Conservation (phyloP, 2,888 invertebrate genomes). For the Drosophila leonis region DNA sequence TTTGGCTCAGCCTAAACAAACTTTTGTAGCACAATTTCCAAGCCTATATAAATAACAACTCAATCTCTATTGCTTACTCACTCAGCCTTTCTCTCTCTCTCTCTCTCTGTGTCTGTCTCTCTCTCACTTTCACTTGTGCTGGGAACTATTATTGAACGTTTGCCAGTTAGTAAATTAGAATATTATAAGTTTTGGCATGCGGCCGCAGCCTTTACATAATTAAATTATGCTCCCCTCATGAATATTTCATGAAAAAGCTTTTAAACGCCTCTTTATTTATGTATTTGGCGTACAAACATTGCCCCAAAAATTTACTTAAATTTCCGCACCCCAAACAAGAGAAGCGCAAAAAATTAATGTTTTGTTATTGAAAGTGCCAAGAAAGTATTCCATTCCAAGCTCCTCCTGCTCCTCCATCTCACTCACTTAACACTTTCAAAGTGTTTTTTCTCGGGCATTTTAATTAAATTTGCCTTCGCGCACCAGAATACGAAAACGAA, state of each 20-base stretch:
- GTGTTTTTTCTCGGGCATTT: constrained; percentile 51
- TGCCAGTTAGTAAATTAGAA: constrained; percentile 76
- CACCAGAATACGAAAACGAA: not conserved
- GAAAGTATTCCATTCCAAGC: constrained; percentile 31
- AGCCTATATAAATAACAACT: constrained; percentile 51
- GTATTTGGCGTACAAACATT: constrained; percentile 61
- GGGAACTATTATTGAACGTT: constrained; percentile 69
- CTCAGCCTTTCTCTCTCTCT: not conserved
- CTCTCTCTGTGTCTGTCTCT: not conserved
- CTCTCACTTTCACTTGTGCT: constrained; percentile 20
- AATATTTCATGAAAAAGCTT: constrained; percentile 73
- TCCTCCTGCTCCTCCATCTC: not conserved
- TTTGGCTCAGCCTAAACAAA: constrained; percentile 50
- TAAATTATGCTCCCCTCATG: constrained; percentile 70
- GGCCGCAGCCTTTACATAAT: constrained; percentile 71
- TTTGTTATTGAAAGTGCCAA: constrained; percentile 66
- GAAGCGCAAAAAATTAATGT: constrained; percentile 12
- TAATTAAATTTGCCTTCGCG: constrained; percentile 50
- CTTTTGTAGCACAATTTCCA: constrained; percentile 32
- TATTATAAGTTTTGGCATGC: constrained; percentile 77
- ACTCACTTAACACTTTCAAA: constrained; percentile 43
- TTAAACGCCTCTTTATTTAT: constrained; percentile 73
- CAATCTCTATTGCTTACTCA: constrained; percentile 16
- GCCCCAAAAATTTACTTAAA: constrained; percentile 27
- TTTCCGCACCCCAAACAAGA: constrained; percentile 22